phyloP scores from a whole-genome alignment of 92 coral and sea anemone genomes.

The Phenganax stokvisi region DNA sequence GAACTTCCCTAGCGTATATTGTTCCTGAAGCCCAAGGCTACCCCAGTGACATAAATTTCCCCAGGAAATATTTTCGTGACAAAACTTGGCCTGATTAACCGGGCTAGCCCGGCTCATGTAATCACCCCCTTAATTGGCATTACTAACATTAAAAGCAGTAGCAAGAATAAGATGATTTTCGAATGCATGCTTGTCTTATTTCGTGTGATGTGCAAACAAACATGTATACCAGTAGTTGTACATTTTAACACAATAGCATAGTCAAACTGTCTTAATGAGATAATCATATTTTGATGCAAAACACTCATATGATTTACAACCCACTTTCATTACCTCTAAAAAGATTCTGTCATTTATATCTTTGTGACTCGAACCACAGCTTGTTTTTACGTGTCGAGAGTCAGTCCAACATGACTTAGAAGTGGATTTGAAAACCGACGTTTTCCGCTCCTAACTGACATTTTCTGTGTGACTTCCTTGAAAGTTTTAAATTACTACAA shows the following conservation, averaged over 20 bases:
- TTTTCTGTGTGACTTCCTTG: neutral
- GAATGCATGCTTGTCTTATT: neutral
- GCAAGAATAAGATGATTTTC: neutral
- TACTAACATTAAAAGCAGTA: neutral
- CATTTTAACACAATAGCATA: too few species aligned
- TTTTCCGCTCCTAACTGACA: neutral
- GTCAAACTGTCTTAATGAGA: too few species aligned
- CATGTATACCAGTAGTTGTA: neutral
- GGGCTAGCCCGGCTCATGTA: too few species aligned
- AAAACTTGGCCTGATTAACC: too few species aligned
- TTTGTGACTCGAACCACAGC: constrained; percentile 1
- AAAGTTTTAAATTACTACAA: constrained; percentile 1
- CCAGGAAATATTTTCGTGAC: too few species aligned
- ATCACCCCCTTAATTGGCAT: too few species aligned
- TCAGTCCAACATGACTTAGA: neutral
- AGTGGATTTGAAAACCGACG: neutral
- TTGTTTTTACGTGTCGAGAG: constrained; percentile 2
- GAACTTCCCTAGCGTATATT: neutral
- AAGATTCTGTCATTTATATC: neutral
- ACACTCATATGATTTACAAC: neutral
- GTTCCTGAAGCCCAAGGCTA: neutral
- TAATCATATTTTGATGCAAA: too few species aligned
- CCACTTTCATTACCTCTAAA: constrained; percentile 9
- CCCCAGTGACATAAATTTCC: too few species aligned
- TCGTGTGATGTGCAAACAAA: neutral